Percentiles rank a stretch among this genome's conserved stretches.
These are phyloP conservation scores for Melanotaenia boesemani DNA, from an alignment of 2,797 vertebrate species.

Conservation along the genomic window DNA sequence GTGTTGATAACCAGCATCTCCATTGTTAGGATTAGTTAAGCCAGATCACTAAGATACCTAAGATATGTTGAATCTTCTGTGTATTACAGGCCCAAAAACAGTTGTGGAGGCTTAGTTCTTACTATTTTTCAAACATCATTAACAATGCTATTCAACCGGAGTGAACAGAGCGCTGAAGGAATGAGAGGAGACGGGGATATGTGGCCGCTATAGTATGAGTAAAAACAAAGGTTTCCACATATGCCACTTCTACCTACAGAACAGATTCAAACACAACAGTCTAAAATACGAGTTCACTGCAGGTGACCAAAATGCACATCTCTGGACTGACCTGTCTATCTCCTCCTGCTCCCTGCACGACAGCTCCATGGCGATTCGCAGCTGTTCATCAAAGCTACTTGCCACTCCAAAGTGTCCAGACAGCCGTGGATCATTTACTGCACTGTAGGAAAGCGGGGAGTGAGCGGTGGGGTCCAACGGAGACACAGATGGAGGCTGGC, in stretches of 20 bases:
- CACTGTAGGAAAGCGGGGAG: conserved; percentile 78
- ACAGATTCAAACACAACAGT: neutral
- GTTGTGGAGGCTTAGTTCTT: neutral
- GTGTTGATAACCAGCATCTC: no score
- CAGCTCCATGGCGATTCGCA: conserved; percentile 93
- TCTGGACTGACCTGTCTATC: conserved; percentile 78
- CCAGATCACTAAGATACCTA: no score
- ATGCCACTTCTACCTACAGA: neutral
- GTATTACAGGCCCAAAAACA: no score
- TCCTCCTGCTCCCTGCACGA: conserved; percentile 92
- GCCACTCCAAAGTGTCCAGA: conserved; percentile 71
- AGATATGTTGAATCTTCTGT: no score
- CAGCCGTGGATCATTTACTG: conserved; percentile 63
- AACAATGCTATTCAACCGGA: no score
- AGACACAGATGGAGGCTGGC: conserved; percentile 66
- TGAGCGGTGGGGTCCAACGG: conserved; percentile 68
- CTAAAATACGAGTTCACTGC: neutral
- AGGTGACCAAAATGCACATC: neutral
- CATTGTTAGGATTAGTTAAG: no score
- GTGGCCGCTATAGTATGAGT: neutral
- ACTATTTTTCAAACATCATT: no score
- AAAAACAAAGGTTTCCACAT: neutral
- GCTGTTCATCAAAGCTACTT: conserved; percentile 91
- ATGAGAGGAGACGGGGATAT: neutral
- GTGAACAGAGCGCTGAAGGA: neutral